Base-by-base conservation (phyloP, 2,797 vertebrate species). In the Bucorvus abyssinicus region DNA sequence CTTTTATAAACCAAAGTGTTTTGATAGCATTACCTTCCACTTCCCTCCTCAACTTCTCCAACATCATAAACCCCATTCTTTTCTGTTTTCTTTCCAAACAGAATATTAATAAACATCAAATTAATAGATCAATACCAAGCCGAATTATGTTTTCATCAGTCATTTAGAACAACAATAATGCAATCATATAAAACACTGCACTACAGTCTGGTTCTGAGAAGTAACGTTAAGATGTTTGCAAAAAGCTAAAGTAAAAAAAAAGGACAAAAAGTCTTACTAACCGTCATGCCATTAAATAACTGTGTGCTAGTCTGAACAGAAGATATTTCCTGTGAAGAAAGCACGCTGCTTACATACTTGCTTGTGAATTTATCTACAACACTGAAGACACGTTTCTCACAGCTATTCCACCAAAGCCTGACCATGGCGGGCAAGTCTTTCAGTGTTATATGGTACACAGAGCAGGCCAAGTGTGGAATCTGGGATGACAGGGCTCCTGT, bases 341-440 rank as follows among this genome's bases (percentile, higher is more conserved):
- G 98, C 76, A 99, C 98, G 1, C 95, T 98, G 89, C 99, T 99
- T 94, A 99, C 98, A 5, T 99, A 99, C 92, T 98, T 99, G 95
- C 98, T 99, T 38, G 99, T 99, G 96, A 99, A 99, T 97, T 98
- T 99, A 95, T 99, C 99, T 79, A 99, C 99, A 1, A 98, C 97
- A 22, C 95, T 98, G 97, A 99, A 99, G 91, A 99, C 98, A 24
- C 99, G 98, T 96, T 99, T 99, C 96, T 99, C 99, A 94, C 99
- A 99, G 95, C 99, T 98, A 59, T 99, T 99, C 99, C 99, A 99
- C 99, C 99, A 99, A 61, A 99, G 98, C 12, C 99, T 98, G 87
- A 99, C 99, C 99, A 99, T 99, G 79, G 99, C 99, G 0, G 99
- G 99, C 96, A 99, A 95, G 97, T 99, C 99, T 96, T 99, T 99